phyloP scores from a whole-genome alignment of 2,113 vertebrate species.

The Sporophila hypoxantha region DNA sequence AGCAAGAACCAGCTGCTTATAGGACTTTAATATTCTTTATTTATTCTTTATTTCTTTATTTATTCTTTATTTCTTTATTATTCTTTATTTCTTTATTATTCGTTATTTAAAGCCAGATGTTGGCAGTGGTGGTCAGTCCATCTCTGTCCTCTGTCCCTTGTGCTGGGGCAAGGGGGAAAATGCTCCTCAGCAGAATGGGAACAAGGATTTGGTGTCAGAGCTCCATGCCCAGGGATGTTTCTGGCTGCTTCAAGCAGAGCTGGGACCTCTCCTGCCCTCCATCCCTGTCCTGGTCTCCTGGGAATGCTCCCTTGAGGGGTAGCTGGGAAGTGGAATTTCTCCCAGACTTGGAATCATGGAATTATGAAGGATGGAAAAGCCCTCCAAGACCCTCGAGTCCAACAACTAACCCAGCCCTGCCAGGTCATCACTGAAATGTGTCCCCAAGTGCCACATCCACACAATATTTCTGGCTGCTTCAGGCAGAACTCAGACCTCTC shows the following conservation, averaged over 20 bases:
- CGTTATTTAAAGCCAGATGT: not conserved
- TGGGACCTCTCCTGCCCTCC: not conserved
- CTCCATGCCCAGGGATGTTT: fast-evolving
- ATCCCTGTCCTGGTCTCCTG: not conserved
- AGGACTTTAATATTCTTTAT: no score
- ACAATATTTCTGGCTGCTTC: no score
- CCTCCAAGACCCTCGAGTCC: not conserved
- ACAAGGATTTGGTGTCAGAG: fast-evolving
- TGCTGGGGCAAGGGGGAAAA: not conserved
- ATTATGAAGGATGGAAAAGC: not conserved
- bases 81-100: not conserved
- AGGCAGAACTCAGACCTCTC: no score
- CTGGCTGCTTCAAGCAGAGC: not conserved
- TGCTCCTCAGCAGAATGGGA: not conserved
- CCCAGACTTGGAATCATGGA: not conserved
- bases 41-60: not conserved
- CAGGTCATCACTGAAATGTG: fast-evolving
- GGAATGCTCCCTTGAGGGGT: no score
- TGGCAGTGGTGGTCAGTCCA: fast-evolving
- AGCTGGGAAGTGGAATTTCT: not conserved
- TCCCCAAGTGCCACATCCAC: not conserved
- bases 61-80: no score
- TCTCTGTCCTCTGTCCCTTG: fast-evolving
- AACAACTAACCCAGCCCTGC: not conserved
- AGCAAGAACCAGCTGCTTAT: no score